Evolutionary conservation across 2,888 invertebrate genomes (phyloP).

Genomic region (Lithophane semibrunnea): DNA sequence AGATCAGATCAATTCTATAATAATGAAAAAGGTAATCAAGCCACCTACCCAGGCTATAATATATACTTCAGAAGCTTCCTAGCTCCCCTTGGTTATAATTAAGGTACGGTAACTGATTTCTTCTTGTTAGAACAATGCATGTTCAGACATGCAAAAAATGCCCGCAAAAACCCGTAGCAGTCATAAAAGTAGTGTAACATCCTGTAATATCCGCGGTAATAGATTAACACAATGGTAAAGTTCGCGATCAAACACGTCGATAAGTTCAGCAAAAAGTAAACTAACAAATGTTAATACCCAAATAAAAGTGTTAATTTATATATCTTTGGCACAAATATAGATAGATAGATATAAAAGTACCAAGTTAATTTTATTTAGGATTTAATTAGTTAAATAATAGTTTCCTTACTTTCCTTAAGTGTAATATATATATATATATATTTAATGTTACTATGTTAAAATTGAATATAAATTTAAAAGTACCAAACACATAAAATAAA

Average conservation of each 20-base stretch:
- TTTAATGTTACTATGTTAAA: too few relatives aligned
- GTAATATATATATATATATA: too few relatives aligned
- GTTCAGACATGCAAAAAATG: constrained; percentile 43
- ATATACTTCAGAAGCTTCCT: constrained; percentile 2
- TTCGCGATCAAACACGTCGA: constrained; percentile 36
- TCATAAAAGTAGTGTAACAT: constrained; percentile 54
- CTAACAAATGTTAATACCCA: background rate
- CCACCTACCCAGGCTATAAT: background rate
- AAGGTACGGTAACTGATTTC: constrained; percentile 42
- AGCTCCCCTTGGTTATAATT: constrained; percentile 7
- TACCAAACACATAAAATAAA: too few relatives aligned
- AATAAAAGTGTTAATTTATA: background rate
- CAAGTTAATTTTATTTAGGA: too few relatives aligned
- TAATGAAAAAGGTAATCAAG: background rate
- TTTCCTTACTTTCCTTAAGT: too few relatives aligned
- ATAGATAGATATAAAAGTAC: too few relatives aligned
- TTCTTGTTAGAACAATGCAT: constrained; percentile 49
- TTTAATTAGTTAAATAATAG: too few relatives aligned
- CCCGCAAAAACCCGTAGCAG: constrained; percentile 41
- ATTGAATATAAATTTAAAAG: too few relatives aligned
- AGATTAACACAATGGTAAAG: constrained; percentile 53
- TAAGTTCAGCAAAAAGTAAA: constrained; percentile 38
- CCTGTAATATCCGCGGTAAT: constrained; percentile 54
- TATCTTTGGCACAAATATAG: too few relatives aligned
- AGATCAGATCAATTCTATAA: background rate